Evolutionary conservation across 2,797 vertebrate species (phyloP).

Genomic region (Knipowitschia caucasica): DNA sequence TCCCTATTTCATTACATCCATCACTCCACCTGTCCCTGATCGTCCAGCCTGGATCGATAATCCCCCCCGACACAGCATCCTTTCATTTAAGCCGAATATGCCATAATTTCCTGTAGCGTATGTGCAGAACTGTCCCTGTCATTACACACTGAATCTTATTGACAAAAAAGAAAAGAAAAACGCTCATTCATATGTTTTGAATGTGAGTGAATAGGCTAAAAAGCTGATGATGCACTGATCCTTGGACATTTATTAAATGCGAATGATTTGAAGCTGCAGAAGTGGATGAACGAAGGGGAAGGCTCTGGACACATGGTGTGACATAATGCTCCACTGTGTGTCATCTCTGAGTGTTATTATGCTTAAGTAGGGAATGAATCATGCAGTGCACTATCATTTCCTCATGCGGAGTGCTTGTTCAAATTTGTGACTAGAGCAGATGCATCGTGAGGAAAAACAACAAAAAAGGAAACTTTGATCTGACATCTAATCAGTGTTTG

Average conservation of each 20-base stretch:
- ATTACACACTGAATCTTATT: conserved; percentile 24
- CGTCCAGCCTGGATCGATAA: conserved; percentile 40
- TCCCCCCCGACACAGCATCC: conserved; percentile 6
- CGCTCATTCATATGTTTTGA: conserved; percentile 22
- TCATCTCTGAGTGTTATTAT: conserved; percentile 40
- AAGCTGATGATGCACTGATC: conserved; percentile 18
- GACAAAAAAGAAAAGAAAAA: conserved; percentile 1
- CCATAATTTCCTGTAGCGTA: conserved; percentile 21
- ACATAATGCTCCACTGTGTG: conserved; percentile 38
- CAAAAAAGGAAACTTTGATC: background rate
- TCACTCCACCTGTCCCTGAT: conserved; percentile 43
- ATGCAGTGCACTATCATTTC: conserved; percentile 40
- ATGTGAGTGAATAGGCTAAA: conserved; percentile 11
- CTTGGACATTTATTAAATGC: conserved; percentile 15
- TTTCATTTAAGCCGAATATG: conserved; percentile 2
- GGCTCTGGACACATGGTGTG: conserved; percentile 24
- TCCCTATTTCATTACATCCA: conserved; percentile 37
- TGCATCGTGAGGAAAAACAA: conserved; percentile 7
- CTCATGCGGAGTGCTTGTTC: conserved; percentile 21
- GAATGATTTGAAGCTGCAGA: conserved; percentile 5
- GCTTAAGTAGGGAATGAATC: conserved; percentile 44
- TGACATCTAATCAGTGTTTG: background rate
- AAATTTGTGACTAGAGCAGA: conserved; percentile 25
- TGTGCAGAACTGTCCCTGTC: conserved; percentile 15
- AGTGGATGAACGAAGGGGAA: conserved; percentile 9